Evolutionary conservation across 2,888 invertebrate genomes (phyloP), one percentile per base, ranked within the genome.

Genomic region (Chrysodeixis includens): DNA sequence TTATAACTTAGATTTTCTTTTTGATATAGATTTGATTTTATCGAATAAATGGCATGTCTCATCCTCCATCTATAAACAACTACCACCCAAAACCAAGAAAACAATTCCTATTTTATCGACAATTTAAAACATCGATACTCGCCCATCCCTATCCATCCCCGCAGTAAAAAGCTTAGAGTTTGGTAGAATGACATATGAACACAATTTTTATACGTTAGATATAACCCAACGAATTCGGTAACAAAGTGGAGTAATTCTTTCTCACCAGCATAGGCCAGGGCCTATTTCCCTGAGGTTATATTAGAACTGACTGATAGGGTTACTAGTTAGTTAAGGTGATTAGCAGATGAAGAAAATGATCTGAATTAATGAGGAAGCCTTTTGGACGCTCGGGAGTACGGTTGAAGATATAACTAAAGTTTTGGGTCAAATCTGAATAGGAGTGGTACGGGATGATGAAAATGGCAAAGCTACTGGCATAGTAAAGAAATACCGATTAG

Each of bases 131-230:
- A 75, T 70, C 68, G 78, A 69, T 14, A 59, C 26, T 8, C 12
- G 0, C 68, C 1, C 65, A 71, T 67, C 12, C n/a, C n/a, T 10
- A 46, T 5, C 40, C 20, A 30, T 57, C 46, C 52, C 22, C 52
- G 49, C 44, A 59, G 60, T 66, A 69, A 76, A 78, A 71, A 69
- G 74, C 69, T 70, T 74, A 62, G 44, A 78, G 65, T 80, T 80
- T 71, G 70, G 63, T 58, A 66, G 61, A 30, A 68, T 78, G 78
- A 78, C 59, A 72, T 69, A 79, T 72, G 76, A 65, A 57, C 65
- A 67, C 64, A 70, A 78, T 78, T 78, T 80, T 81, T 75, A 78
- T 67, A 69, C 67, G 78, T 69, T 69, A 62, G 51, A 20, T 52
- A 20, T 20, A 18, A 18, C 46, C 46, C 46, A 18, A 49, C 18